A percentile compares a stretch with the other conserved stretches of the same genome.
Evolutionary conservation across 2,888 invertebrate species (phyloP).

Genomic region (Polydrusus pterygomalis): DNA sequence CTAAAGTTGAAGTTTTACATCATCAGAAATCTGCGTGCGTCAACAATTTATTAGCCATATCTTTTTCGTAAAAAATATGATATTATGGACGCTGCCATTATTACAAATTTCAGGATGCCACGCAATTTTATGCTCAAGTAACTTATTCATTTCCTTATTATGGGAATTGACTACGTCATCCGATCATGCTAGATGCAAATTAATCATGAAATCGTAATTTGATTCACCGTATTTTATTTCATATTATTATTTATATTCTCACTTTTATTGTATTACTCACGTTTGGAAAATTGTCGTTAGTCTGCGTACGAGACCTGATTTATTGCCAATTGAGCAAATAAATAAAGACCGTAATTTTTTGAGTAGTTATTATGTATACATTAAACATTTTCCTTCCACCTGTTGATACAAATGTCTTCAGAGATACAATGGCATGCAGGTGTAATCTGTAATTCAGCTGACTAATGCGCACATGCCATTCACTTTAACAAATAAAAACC

Average conservation of each 20-base stretch:
- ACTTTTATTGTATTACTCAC: constrained; percentile 8
- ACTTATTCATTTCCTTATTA: constrained; percentile 1
- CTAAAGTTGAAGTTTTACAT: no score
- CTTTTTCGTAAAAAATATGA: background rate
- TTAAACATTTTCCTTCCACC: background rate
- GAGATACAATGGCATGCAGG: background rate
- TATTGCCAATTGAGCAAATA: constrained; percentile 1
- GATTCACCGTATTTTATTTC: constrained; percentile 1
- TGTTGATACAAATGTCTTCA: background rate
- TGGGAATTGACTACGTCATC: background rate
- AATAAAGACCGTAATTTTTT: background rate
- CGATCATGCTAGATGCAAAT: background rate
- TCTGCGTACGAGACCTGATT: background rate
- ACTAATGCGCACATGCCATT: background rate
- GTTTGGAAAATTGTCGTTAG: background rate
- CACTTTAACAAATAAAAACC: no score
- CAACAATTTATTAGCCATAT: no score
- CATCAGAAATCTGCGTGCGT: no score
- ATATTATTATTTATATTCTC: background rate
- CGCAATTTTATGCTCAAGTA: background rate
- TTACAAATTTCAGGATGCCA: background rate
- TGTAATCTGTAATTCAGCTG: background rate
- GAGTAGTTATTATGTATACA: no score
- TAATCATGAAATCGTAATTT: constrained; percentile 4
- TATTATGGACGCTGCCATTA: background rate